A percentile compares a stretch with the other conserved stretches of the same genome.
Conservation (phyloP, 2,888 invertebrate species). For the Vandiemenella viatica region DNA sequence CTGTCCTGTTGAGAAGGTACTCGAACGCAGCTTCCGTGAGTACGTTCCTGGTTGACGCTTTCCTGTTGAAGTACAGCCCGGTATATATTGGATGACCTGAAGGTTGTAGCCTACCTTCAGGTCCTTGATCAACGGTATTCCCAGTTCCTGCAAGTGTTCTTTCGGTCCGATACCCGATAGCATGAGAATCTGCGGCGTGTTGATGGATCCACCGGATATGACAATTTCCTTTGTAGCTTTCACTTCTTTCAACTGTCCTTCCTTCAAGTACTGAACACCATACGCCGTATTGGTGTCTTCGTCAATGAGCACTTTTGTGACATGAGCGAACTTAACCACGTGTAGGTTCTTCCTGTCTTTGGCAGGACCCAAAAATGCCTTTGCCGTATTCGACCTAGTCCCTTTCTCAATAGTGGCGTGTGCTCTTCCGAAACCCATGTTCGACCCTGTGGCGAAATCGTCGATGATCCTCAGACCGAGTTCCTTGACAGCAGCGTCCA, state of each 20-base stretch:
- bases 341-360: not conserved
- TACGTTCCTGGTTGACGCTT: no score
- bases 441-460: not conserved
- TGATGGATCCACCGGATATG: slow-evolving; percentile 2
- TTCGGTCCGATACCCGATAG: slow-evolving; percentile 8
- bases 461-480: not conserved
- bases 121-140: slow-evolving; percentile 5
- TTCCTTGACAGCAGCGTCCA: not conserved
- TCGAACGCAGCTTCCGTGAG: not conserved
- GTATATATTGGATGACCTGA: not conserved
- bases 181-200: slow-evolving; percentile 8
- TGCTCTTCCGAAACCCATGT: not conserved
- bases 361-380: not conserved
- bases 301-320: slow-evolving; percentile 35
- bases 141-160: slow-evolving; percentile 1
- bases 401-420: not conserved
- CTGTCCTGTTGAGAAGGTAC: slow-evolving; percentile 2
- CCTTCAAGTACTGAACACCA: slow-evolving; percentile 30
- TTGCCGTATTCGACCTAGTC: not conserved
- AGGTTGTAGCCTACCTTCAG: slow-evolving; percentile 5
- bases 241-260: not conserved
- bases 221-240: slow-evolving; percentile 7
- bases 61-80: not conserved
- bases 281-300: slow-evolving; percentile 26
- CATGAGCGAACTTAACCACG: slow-evolving; percentile 31